Percentiles rank a stretch among this genome's conserved stretches.
These are phyloP conservation scores for Rhaphigaster nebulosa DNA, from an alignment of 2,888 invertebrate species.

Conservation along the genomic window DNA sequence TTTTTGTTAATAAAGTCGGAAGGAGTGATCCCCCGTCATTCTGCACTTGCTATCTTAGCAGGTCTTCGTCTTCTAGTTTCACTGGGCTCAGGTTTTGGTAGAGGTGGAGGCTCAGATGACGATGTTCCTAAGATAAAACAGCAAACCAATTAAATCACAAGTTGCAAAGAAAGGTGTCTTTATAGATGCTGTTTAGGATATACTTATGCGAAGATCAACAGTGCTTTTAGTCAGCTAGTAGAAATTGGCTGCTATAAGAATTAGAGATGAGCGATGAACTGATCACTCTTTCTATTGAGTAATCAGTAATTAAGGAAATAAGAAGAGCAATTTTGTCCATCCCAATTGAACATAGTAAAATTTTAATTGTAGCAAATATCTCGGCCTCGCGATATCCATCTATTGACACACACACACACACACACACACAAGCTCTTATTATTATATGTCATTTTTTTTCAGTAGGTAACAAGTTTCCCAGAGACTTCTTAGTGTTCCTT, in stretches of 20 bases:
- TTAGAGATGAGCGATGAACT: background rate
- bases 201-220: background rate
- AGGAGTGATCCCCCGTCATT: conserved; percentile 22
- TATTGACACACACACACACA: too few relatives aligned
- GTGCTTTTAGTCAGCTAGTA: background rate
- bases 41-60: conserved; percentile 64
- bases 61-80: conserved; percentile 63
- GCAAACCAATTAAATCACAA: background rate
- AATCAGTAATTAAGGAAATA: too few relatives aligned
- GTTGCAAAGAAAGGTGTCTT: background rate
- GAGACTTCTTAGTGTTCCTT: too few relatives aligned
- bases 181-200: background rate
- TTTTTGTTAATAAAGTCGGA: conserved; percentile 45
- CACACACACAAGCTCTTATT: too few relatives aligned
- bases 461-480: too few relatives aligned
- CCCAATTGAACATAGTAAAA: too few relatives aligned
- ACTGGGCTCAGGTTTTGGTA: conserved; percentile 64
- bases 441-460: too few relatives aligned
- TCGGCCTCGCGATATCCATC: too few relatives aligned
- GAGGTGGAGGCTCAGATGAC: conserved; percentile 65
- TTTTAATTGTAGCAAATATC: too few relatives aligned
- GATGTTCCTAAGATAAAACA: conserved; percentile 63
- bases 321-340: too few relatives aligned
- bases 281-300: too few relatives aligned
- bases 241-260: background rate